A percentile compares a stretch with the other conserved stretches of the same genome.
These are phyloP conservation scores for Platichthys flesus DNA, from an alignment of 2,113 vertebrate species.

Conservation along the genomic window DNA sequence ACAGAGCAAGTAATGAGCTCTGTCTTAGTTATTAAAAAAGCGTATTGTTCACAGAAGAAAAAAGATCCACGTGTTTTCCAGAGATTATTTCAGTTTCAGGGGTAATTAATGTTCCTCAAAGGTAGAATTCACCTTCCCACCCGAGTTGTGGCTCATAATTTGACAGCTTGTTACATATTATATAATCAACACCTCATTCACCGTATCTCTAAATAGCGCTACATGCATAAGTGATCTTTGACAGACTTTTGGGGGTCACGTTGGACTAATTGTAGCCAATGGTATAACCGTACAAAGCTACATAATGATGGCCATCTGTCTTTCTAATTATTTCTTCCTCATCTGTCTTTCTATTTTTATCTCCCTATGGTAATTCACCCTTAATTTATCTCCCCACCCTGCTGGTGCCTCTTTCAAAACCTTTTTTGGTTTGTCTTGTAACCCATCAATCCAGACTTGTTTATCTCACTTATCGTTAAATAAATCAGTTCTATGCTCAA, in stretches of 20 bases:
- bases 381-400: constrained; percentile 13
- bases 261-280: constrained; percentile 59
- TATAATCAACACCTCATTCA: constrained; percentile 20
- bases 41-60: constrained; percentile 42
- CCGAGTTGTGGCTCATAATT: constrained; percentile 24
- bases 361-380: constrained; percentile 3
- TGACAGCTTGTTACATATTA: constrained; percentile 16
- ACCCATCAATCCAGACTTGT: background rate
- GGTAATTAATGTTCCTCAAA: constrained; percentile 39
- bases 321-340: constrained; percentile 47
- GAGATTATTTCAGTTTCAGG: constrained; percentile 22
- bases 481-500: background rate
- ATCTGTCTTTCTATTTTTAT: constrained; percentile 47
- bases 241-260: constrained; percentile 53
- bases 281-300: constrained; percentile 31
- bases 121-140: constrained; percentile 16
- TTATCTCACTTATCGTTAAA: constrained; percentile 5
- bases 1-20: constrained; percentile 33
- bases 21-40: constrained; percentile 23
- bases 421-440: constrained; percentile 22
- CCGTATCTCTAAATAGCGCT: constrained; percentile 40
- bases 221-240: constrained; percentile 37
- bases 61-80: background rate
- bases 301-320: constrained; percentile 66
- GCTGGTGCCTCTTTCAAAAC: constrained; percentile 4